phyloP scores from a whole-genome alignment of 2,797 vertebrate genomes.

The Sebastes matsubarae region DNA sequence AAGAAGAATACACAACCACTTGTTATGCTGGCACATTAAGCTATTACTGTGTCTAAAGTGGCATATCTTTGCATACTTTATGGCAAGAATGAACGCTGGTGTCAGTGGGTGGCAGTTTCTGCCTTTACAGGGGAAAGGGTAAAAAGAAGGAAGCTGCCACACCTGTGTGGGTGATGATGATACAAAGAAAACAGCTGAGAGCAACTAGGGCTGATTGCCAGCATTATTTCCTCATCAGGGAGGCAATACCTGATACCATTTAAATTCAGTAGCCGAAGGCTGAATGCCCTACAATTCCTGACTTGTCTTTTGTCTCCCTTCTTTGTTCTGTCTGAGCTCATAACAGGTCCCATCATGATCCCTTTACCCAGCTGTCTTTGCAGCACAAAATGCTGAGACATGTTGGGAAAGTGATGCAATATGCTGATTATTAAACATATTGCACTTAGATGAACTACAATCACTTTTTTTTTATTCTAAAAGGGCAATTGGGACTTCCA shows the following conservation, averaged over 20 bases:
- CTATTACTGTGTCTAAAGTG: neutral
- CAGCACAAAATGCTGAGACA: neutral
- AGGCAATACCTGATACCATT: neutral
- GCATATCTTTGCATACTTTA: neutral
- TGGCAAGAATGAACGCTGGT: neutral
- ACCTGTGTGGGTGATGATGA: slow-evolving; percentile 39
- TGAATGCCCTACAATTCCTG: neutral
- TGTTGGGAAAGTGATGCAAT: slow-evolving; percentile 2
- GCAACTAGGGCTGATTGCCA: slow-evolving; percentile 6
- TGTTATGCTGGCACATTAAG: neutral
- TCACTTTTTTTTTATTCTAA: neutral
- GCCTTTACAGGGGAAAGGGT: neutral
- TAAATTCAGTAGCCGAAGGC: neutral
- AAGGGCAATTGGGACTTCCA: neutral
- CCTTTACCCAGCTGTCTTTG: neutral
- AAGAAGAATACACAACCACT: neutral
- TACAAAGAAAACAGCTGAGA: slow-evolving; percentile 19
- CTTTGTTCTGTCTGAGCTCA: neutral
- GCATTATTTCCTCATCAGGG: neutral
- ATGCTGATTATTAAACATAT: neutral
- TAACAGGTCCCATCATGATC: neutral
- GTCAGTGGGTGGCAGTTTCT: neutral
- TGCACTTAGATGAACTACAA: neutral
- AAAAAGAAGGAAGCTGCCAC: slow-evolving; percentile 12
- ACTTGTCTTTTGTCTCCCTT: neutral